Conservation (phyloP, 2,888 invertebrate species). For the Cynaeus angustus region DNA sequence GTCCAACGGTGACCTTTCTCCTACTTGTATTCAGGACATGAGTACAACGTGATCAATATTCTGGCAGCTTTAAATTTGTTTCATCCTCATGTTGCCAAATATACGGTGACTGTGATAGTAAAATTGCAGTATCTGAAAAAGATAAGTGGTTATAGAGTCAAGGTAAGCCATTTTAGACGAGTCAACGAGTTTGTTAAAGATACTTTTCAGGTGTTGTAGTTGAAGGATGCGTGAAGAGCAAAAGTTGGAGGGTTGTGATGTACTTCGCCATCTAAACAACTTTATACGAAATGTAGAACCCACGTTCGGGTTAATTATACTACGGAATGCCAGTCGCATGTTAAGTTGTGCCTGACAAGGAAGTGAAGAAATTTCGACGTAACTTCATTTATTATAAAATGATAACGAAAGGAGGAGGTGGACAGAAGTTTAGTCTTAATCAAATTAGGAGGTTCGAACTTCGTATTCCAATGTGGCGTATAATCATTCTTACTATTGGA, state of each 20-base stretch:
- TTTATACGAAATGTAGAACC: constrained; percentile 62
- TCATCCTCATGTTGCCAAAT: constrained; percentile 69
- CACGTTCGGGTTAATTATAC: constrained; percentile 67
- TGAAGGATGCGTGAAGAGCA: constrained; percentile 61
- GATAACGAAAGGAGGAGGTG: no score
- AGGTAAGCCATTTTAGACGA: constrained; percentile 57
- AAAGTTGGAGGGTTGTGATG: constrained; percentile 63
- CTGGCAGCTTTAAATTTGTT: constrained; percentile 72
- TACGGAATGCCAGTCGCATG: constrained; percentile 64
- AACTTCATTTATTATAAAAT: neutral
- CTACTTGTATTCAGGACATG: constrained; percentile 74
- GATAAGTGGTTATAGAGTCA: constrained; percentile 62
- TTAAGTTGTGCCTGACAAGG: constrained; percentile 57
- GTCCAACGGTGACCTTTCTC: constrained; percentile 53
- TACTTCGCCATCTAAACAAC: constrained; percentile 63
- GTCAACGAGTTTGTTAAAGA: constrained; percentile 22
- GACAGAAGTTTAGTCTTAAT: no score
- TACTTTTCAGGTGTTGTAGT: constrained; percentile 62
- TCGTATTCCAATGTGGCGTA: no score
- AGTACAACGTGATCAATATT: constrained; percentile 74
- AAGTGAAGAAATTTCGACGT: constrained; percentile 2
- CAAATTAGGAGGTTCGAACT: no score
- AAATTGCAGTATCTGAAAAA: constrained; percentile 63
- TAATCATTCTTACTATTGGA: no score
- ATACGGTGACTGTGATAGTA: constrained; percentile 65